Conservation (phyloP, 2,797 vertebrate species). For the Gallirallus australis region DNA sequence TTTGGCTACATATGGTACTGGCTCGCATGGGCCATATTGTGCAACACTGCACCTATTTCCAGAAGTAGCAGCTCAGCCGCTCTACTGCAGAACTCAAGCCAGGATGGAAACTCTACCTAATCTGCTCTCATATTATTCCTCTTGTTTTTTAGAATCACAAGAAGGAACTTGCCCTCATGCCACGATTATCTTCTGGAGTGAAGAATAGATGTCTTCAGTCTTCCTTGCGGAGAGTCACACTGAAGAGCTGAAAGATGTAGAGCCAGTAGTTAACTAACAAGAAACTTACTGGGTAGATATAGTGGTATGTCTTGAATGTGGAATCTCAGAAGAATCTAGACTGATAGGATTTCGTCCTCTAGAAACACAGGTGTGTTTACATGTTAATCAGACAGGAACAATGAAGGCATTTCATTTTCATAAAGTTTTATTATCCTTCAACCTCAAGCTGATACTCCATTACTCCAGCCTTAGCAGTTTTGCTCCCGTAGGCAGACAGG, state of each 20-base stretch:
- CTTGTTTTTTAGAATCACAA: neutral
- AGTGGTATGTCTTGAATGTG: neutral
- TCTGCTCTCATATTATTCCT: neutral
- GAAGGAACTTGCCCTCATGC: neutral
- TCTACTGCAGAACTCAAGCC: neutral
- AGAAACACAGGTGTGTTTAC: neutral
- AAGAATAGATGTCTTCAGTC: neutral
- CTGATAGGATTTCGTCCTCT: neutral
- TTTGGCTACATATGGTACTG: neutral
- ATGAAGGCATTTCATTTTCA: neutral
- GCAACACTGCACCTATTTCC: neutral
- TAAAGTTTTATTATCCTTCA: slow-evolving; percentile 57
- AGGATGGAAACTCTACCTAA: neutral
- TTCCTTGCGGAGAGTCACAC: neutral
- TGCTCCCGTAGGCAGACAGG: neutral
- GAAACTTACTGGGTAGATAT: neutral
- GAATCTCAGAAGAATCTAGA: neutral
- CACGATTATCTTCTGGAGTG: neutral
- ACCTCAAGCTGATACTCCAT: neutral
- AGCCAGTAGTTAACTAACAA: neutral
- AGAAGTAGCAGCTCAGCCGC: neutral
- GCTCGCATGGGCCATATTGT: neutral
- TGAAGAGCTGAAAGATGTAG: neutral
- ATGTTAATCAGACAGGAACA: neutral
- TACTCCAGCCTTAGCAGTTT: neutral